phyloP scores from a whole-genome alignment of 2,888 invertebrate species.

The Cantharis rufa region DNA sequence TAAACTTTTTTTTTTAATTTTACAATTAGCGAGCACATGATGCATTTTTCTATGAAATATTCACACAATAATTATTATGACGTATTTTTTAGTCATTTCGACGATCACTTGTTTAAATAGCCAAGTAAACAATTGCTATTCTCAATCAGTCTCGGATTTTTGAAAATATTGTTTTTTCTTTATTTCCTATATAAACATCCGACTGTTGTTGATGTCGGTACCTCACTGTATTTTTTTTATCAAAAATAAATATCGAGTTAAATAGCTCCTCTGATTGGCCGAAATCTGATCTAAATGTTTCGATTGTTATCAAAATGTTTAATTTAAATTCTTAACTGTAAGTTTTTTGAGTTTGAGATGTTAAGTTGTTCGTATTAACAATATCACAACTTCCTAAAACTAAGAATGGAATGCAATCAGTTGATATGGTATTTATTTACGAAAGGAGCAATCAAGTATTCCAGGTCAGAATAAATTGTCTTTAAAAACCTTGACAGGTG shows the following conservation, averaged over 20 bases:
- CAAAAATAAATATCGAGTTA: not conserved
- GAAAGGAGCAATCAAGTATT: conserved; percentile 4
- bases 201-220: not conserved
- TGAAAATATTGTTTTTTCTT: not conserved
- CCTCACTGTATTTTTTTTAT: not conserved
- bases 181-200: not conserved
- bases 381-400: not conserved
- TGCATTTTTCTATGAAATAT: not conserved
- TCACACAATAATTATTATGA: not conserved
- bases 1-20: not conserved
- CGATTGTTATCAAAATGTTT: not conserved
- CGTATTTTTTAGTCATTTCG: not conserved
- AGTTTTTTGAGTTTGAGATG: not conserved
- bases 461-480: conserved; percentile 16
- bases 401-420: not conserved
- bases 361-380: not conserved
- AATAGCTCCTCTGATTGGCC: not conserved
- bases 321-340: not conserved
- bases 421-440: not conserved
- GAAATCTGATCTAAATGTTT: not conserved
- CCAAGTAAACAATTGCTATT: not conserved
- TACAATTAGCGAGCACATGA: not conserved
- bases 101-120: not conserved
- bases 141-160: not conserved
- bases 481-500: conserved; percentile 13